Conservation (phyloP, 2,888 invertebrate species). For the Antheraea yamamai region DNA sequence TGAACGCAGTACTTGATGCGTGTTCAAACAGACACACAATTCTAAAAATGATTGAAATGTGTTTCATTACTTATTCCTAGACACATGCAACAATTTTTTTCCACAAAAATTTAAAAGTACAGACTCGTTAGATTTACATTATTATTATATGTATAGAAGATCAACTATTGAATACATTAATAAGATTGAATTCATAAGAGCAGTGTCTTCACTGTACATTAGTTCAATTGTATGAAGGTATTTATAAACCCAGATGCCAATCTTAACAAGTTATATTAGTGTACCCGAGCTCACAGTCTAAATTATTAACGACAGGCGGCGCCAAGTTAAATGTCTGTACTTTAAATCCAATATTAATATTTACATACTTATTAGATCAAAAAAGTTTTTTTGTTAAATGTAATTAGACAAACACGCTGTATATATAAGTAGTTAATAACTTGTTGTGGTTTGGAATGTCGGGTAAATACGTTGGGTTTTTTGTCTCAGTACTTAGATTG, state of each 20-base stretch:
- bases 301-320: neutral
- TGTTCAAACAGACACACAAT: no score
- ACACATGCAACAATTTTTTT: no score
- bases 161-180: neutral
- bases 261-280: conserved; percentile 6
- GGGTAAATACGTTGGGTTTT: neutral
- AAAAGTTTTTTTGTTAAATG: neutral
- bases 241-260: conserved; percentile 11
- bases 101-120: no score
- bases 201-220: neutral
- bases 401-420: neutral
- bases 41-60: no score
- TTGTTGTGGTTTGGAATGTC: neutral
- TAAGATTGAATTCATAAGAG: neutral
- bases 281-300: neutral
- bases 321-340: neutral
- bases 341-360: neutral
- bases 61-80: no score
- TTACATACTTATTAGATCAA: neutral
- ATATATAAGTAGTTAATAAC: neutral
- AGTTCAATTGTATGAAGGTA: conserved; percentile 1
- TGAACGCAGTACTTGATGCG: no score
- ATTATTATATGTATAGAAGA: neutral
- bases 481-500: neutral
- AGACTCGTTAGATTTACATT: no score